Base-by-base conservation (phyloP, 1,140 invertebrate genomes). In the Hetaerina americana region DNA sequence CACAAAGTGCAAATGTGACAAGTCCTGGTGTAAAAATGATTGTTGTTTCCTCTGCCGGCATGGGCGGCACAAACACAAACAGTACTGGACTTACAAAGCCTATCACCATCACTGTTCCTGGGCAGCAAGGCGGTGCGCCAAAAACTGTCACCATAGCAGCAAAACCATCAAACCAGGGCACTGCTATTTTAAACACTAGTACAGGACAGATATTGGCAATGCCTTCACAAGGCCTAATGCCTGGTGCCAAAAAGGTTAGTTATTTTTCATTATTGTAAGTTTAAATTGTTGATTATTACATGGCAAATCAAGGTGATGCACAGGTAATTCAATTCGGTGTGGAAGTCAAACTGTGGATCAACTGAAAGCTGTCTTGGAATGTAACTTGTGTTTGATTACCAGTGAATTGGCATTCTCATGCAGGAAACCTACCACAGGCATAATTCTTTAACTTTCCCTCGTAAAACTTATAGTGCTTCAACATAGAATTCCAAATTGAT, bases 91-190 rank as follows among this genome's bases (percentile, higher is more conserved):
- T 27, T 68, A 24, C 66, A 68, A 88, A 89, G 77, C 89, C 89
- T 0, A 88, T 91, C 66, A 90, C 88, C 1, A 86, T 90, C 67
- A 88, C 88, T 0, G 84, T 90, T 40, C 87, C 89, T 5, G 83
- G 87, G 24, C 82, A 85, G 73, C 75, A 75, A 71, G 77, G 75
- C n/a, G 74, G 72, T 80, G 84, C 70, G 82, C 81, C 84, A 5
- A 88, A 87, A 76, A 88, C 86, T 1, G 81, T 88, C 0, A 88
- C 87, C 5, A 82, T 88, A 70, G 78, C 84, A 24, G 82, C 82
- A 0, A 83, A 85, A 70, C 78, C 80, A 66, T 74, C 77, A 28
- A 77, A 80, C 24, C 79, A 80, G 71, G 75, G 80, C 0, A 77
- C 82, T 24, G 81, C 83, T 27, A 70, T 76, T 22, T 71, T 77